Evolutionary conservation across 2,888 invertebrate genomes (phyloP).

Genomic region (Xestia rhomboidea): DNA sequence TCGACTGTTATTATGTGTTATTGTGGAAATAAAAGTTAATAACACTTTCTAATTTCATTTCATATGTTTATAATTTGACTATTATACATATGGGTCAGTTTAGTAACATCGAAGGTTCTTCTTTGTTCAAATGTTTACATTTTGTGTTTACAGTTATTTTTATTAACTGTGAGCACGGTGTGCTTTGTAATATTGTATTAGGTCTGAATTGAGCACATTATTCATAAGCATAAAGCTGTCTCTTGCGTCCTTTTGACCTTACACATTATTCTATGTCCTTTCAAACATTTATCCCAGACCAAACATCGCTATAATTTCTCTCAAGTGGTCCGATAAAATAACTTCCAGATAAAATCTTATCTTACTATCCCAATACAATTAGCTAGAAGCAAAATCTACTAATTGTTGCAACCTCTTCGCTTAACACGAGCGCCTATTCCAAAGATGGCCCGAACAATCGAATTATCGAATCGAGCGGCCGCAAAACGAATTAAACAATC

Average conservation of each 20-base stretch:
- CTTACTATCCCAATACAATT: slow-evolving; percentile 44
- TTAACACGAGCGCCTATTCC: slow-evolving; percentile 43
- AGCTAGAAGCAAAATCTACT: slow-evolving; percentile 50
- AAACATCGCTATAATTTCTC: slow-evolving; percentile 18
- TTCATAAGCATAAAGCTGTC: neutral
- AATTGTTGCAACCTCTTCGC: slow-evolving; percentile 56
- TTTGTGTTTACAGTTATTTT: neutral
- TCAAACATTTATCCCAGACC: neutral
- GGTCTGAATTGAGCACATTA: neutral
- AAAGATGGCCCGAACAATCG: slow-evolving; percentile 69
- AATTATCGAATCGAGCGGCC: slow-evolving; percentile 72
- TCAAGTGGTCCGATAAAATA: slow-evolving; percentile 29
- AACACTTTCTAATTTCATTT: slow-evolving; percentile 78
- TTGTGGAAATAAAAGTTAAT: slow-evolving; percentile 75
- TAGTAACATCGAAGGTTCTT: slow-evolving; percentile 15
- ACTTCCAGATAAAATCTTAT: slow-evolving; percentile 35
- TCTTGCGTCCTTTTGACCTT: neutral
- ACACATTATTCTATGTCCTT: neutral
- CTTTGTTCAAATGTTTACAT: slow-evolving; percentile 31
- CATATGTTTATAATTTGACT: slow-evolving; percentile 63
- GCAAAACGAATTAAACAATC: slow-evolving; percentile 84
- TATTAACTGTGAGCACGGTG: neutral
- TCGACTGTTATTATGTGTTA: slow-evolving; percentile 77
- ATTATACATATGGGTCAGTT: slow-evolving; percentile 40
- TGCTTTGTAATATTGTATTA: neutral